Evolutionary conservation across 2,797 vertebrate species (phyloP).

Genomic region (Buceros bicornis): DNA sequence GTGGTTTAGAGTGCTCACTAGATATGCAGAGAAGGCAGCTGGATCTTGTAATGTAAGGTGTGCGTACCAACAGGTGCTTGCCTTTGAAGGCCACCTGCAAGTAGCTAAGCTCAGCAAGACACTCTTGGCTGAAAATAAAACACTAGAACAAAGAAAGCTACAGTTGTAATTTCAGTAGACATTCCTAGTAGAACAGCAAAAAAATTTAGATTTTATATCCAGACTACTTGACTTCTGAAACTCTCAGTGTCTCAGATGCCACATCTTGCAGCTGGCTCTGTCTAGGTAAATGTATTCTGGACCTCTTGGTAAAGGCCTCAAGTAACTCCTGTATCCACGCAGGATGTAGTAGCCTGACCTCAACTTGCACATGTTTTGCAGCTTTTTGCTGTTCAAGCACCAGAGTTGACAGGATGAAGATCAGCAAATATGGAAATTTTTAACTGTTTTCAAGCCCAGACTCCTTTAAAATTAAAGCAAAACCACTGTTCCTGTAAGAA

Average conservation of each 20-base stretch:
- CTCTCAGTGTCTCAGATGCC: neutral
- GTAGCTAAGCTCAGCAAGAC: neutral
- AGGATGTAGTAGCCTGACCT: neutral
- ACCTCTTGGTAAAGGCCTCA: neutral
- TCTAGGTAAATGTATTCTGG: neutral
- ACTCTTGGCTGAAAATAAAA: neutral
- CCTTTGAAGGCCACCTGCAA: neutral
- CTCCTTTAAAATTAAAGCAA: slow-evolving; percentile 5
- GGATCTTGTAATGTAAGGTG: neutral
- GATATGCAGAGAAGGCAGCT: neutral
- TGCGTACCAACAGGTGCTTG: neutral
- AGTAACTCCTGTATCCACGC: neutral
- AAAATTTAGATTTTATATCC: neutral
- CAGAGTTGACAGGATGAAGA: neutral
- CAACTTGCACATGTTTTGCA: neutral
- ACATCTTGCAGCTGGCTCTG: neutral
- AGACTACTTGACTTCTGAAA: neutral
- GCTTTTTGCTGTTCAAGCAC: neutral
- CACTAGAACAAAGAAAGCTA: neutral
- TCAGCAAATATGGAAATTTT: neutral
- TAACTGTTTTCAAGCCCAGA: neutral
- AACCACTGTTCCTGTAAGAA: neutral
- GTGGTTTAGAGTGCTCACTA: neutral
- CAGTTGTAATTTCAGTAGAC: neutral
- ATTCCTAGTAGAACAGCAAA: neutral